Evolutionary conservation across 92 coral and sea anemone species (phyloP).

Genomic region (Ricordea florida): DNA sequence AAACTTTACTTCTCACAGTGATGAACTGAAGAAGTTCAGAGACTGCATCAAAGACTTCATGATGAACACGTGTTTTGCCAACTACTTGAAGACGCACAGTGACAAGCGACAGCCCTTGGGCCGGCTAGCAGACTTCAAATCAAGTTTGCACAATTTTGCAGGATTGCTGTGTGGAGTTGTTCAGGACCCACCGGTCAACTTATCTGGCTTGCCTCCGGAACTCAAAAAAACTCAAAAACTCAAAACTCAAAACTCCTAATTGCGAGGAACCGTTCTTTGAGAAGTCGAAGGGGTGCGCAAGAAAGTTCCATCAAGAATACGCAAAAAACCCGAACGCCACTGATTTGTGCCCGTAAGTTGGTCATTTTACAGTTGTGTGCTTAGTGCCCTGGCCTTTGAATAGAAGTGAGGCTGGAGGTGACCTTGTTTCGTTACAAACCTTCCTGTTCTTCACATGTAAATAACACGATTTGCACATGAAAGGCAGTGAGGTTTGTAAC

Average conservation of each 20-base stretch:
- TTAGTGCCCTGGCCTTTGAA: too few species aligned
- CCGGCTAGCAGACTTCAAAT: slow-evolving; percentile 12
- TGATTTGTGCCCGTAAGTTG: slow-evolving; percentile 16
- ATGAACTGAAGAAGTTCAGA: slow-evolving; percentile 7
- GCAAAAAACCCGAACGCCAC: not conserved
- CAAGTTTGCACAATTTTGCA: not conserved
- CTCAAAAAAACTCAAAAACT: slow-evolving; percentile 8
- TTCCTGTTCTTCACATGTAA: not conserved
- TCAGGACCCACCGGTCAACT: not conserved
- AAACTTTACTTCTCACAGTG: too few species aligned
- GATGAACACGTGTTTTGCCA: not conserved
- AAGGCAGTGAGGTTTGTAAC: not conserved
- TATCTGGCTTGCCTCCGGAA: slow-evolving; percentile 42
- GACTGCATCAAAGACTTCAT: slow-evolving; percentile 16
- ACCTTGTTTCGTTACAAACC: not conserved
- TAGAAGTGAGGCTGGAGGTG: too few species aligned
- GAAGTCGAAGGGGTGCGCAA: slow-evolving; percentile 33
- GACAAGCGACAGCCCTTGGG: not conserved
- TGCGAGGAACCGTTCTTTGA: slow-evolving; percentile 31
- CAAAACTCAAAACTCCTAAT: too few species aligned
- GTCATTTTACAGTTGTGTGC: too few species aligned
- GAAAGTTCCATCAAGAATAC: slow-evolving; percentile 14
- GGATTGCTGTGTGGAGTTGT: slow-evolving; percentile 10
- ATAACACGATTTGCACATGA: not conserved
- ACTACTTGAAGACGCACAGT: not conserved